These are phyloP conservation scores for Syndactyla subalaris DNA, from an alignment of 2,797 vertebrate genomes.

Conservation along the genomic window DNA sequence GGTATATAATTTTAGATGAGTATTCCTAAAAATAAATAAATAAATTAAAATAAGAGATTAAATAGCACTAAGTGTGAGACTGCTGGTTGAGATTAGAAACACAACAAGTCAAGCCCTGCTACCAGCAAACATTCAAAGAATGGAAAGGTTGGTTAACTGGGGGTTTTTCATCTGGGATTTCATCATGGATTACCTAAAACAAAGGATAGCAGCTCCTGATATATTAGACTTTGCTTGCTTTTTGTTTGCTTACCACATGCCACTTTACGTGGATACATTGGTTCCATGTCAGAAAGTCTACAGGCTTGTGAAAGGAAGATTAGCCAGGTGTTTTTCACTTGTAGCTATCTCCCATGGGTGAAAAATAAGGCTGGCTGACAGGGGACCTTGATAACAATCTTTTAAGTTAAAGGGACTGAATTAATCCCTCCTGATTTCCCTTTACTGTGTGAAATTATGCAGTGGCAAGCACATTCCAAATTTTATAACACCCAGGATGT, in stretches of 20 bases:
- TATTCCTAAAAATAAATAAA: not conserved
- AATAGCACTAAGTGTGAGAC: not conserved
- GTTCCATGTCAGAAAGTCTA: not conserved
- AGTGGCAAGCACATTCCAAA: not conserved
- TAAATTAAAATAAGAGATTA: not conserved
- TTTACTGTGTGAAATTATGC: not conserved
- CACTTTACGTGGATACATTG: not conserved
- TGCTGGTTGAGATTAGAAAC: not conserved
- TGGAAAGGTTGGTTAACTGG: not conserved
- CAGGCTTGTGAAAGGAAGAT: not conserved
- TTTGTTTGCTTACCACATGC: not conserved
- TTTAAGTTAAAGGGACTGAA: not conserved
- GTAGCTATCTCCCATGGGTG: not conserved
- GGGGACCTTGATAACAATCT: not conserved
- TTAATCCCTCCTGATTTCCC: conserved; percentile 16
- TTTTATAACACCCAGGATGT: conserved; percentile 39
- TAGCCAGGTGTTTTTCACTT: not conserved
- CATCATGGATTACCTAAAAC: not conserved
- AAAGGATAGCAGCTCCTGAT: not conserved
- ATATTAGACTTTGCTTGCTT: not conserved
- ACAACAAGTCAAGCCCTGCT: not conserved
- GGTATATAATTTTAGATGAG: not conserved
- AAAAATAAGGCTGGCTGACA: not conserved
- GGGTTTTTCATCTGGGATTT: rapidly evolving
- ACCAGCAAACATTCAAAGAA: not conserved